phyloP scores from a whole-genome alignment of 2,888 invertebrate species.

The Drosophila rubida region DNA sequence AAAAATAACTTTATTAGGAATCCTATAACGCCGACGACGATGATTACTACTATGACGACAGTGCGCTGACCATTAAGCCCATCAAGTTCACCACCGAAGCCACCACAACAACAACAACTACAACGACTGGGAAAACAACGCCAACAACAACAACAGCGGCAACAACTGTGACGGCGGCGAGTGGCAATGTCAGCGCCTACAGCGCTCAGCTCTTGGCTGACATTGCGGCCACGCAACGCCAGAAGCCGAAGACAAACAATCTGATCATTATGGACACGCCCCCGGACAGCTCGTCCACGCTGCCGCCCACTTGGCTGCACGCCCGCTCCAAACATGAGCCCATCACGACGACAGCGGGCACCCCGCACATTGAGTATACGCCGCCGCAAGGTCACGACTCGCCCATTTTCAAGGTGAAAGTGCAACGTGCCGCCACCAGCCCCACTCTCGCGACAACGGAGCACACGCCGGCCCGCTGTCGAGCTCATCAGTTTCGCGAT shows the following conservation, averaged over 20 bases:
- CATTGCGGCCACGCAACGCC: slow-evolving; percentile 46
- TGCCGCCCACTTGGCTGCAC: slow-evolving; percentile 46
- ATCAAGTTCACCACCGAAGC: slow-evolving; percentile 63
- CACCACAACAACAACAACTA: slow-evolving; percentile 23
- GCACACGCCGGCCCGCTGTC: not conserved
- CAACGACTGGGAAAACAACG: slow-evolving; percentile 19
- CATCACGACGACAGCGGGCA: slow-evolving; percentile 32
- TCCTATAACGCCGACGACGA: slow-evolving; percentile 76
- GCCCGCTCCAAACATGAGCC: slow-evolving; percentile 66
- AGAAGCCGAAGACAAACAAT: slow-evolving; percentile 55
- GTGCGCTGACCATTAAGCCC: slow-evolving; percentile 83
- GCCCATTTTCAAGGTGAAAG: slow-evolving; percentile 75
- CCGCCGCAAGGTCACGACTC: slow-evolving; percentile 66
- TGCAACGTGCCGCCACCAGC: slow-evolving; percentile 59
- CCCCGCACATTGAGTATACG: slow-evolving; percentile 57
- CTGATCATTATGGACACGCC: slow-evolving; percentile 64
- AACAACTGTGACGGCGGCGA: slow-evolving; percentile 7
- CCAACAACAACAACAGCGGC: slow-evolving; percentile 7
- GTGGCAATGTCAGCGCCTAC: slow-evolving; percentile 39
- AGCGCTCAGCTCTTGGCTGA: slow-evolving; percentile 70
- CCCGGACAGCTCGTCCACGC: slow-evolving; percentile 39
- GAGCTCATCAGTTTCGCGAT: slow-evolving; percentile 70
- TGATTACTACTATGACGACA: slow-evolving; percentile 84
- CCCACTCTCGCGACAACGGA: not conserved
- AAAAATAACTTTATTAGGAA: slow-evolving; percentile 77